phyloP scores from a whole-genome alignment of 1,140 invertebrate genomes.

The Macrosteles quadrilineatus region DNA sequence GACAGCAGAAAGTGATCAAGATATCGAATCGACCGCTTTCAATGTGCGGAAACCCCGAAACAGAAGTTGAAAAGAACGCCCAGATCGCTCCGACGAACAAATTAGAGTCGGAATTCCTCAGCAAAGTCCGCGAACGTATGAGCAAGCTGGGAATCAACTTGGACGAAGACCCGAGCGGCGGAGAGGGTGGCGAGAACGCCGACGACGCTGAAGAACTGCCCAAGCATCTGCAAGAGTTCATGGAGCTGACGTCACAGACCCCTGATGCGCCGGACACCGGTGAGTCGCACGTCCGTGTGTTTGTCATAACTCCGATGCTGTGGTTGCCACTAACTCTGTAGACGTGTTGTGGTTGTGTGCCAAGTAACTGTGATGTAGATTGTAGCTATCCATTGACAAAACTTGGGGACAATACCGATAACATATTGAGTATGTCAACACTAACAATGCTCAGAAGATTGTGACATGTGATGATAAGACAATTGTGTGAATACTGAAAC shows the following conservation, averaged over 20 bases:
- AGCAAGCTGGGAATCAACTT: constrained; percentile 57
- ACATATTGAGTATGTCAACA: too few species aligned
- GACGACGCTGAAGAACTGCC: constrained; percentile 54
- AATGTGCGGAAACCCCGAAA: not conserved
- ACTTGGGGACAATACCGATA: too few species aligned
- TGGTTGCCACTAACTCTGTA: constrained; percentile 1
- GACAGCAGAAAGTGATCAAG: constrained; percentile 75
- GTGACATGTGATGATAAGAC: too few species aligned
- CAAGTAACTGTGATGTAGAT: not conserved
- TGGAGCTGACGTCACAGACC: constrained; percentile 59
- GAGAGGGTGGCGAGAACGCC: constrained; percentile 1
- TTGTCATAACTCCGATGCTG: constrained; percentile 18
- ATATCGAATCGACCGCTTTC: constrained; percentile 52
- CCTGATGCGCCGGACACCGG: not conserved
- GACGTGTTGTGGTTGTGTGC: not conserved
- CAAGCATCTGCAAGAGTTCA: constrained; percentile 71
- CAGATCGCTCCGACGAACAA: constrained; percentile 13
- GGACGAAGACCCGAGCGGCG: constrained; percentile 8
- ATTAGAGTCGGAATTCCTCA: constrained; percentile 42
- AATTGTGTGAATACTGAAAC: too few species aligned
- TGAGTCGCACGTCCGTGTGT: constrained; percentile 10
- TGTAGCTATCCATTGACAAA: not conserved
- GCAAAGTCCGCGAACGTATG: constrained; percentile 51
- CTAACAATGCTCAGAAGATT: too few species aligned
- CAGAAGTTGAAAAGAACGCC: constrained; percentile 11